phyloP scores from a whole-genome alignment of 2,797 vertebrate species.

The Buphagus erythrorhynchus region DNA sequence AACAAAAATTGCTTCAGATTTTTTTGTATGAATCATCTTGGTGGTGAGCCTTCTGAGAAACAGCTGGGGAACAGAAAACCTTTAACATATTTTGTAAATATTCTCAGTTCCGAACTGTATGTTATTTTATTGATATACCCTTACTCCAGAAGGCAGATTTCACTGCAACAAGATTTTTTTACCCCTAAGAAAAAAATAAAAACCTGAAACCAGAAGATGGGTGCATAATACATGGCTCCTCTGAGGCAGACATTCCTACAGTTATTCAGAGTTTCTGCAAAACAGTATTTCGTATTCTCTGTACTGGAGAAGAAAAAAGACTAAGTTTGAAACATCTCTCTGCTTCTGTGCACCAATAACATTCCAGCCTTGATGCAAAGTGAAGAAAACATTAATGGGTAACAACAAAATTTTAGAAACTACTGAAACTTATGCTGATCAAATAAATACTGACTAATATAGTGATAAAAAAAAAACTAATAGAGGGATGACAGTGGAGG shows the following conservation, averaged over 20 bases:
- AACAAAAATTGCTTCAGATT: neutral
- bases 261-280: constrained; percentile 47
- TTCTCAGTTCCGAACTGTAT: neutral
- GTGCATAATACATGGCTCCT: constrained; percentile 53
- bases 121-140: constrained; percentile 50
- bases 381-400: neutral
- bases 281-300: constrained; percentile 59
- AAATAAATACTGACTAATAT: neutral
- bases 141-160: constrained; percentile 25
- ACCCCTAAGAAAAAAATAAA: neutral
- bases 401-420: neutral
- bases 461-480: neutral
- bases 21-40: neutral
- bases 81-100: constrained; percentile 28
- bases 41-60: neutral
- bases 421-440: neutral
- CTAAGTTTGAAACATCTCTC: neutral
- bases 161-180: neutral
- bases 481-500: neutral
- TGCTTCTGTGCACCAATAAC: neutral
- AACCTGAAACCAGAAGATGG: constrained; percentile 7
- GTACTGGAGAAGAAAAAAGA: constrained; percentile 31
- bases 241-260: constrained; percentile 18
- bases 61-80: neutral
- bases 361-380: neutral